These are phyloP conservation scores for Corydoras sp. DNA, from an alignment of 2,113 vertebrate genomes.

Conservation along the genomic window DNA sequence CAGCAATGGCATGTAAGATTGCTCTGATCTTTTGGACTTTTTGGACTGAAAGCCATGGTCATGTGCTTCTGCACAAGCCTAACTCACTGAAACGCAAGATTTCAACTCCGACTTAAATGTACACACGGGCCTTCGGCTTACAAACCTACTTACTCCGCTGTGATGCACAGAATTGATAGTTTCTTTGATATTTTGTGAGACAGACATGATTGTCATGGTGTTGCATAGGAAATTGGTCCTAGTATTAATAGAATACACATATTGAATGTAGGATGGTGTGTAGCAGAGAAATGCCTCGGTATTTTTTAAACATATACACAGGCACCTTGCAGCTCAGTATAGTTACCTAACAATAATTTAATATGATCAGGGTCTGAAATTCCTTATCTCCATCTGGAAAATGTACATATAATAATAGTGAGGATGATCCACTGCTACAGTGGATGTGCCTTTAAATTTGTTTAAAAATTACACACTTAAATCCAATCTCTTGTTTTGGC, in stretches of 20 bases:
- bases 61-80: conserved; percentile 24
- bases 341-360: conserved; percentile 10
- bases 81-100: conserved; percentile 14
- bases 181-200: conserved; percentile 16
- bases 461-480: too few relatives aligned
- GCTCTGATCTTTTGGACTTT: conserved; percentile 11
- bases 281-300: conserved; percentile 11
- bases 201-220: conserved; percentile 19
- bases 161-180: conserved; percentile 23
- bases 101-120: conserved; percentile 8
- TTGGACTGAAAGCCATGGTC: conserved; percentile 43
- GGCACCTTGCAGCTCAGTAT: conserved; percentile 2
- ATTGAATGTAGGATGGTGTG: conserved; percentile 25
- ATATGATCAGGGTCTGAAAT: conserved; percentile 2
- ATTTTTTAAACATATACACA: not conserved
- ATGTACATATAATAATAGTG: not conserved
- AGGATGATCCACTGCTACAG: too few relatives aligned
- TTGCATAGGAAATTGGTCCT: not conserved
- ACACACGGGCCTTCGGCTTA: conserved; percentile 28
- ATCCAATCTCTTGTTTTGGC: too few relatives aligned
- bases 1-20: conserved; percentile 13
- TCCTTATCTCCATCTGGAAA: not conserved
- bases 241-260: conserved; percentile 11
- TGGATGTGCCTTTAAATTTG: too few relatives aligned
- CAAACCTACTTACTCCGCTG: conserved; percentile 11